Conservation (phyloP, 2,888 invertebrate genomes). For the Doris montereyensis region DNA sequence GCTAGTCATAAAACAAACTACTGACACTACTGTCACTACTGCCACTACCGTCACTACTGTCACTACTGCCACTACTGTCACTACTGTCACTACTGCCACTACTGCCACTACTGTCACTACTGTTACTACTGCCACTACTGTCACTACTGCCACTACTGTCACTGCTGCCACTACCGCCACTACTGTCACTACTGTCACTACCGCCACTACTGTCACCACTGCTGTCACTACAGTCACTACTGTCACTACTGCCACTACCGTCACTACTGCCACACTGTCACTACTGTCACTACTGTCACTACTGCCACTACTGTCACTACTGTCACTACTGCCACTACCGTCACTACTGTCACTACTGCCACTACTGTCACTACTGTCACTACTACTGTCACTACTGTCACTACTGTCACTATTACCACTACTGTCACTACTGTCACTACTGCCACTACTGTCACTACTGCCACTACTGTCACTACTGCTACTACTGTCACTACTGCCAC, state of each 20-base stretch:
- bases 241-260: not conserved
- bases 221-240: conserved; percentile 23
- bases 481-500: not conserved
- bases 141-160: not conserved
- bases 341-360: not conserved
- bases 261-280: not conserved
- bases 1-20: not conserved
- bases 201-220: conserved; percentile 19
- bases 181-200: conserved; percentile 21
- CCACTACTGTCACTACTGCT: not conserved
- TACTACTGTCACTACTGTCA: not conserved
- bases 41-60: not conserved
- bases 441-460: not conserved
- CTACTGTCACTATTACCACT: not conserved
- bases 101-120: not conserved
- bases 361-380: not conserved
- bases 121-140: conserved; percentile 1
- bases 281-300: not conserved
- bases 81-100: not conserved
- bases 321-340: not conserved
- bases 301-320: not conserved
- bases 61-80: conserved; percentile 7
- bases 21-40: not conserved
- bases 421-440: not conserved
- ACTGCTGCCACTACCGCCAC: conserved; percentile 14